Evolutionary conservation across 2,113 vertebrate species (phyloP).

Genomic region (Barbus barbus): DNA sequence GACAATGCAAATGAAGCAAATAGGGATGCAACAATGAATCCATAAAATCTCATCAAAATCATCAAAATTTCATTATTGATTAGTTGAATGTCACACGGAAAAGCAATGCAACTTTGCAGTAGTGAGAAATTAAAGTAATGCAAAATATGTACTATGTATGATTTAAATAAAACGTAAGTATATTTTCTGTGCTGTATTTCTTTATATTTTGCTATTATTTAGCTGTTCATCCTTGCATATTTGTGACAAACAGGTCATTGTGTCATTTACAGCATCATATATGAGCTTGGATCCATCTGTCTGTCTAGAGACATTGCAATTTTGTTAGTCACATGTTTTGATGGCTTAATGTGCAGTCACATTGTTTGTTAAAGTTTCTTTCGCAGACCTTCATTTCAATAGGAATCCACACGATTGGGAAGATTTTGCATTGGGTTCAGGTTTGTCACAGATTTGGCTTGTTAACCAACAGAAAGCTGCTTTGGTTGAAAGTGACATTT

Average conservation of each 20-base stretch:
- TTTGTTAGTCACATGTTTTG: too few species aligned
- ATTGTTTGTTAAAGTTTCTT: too few species aligned
- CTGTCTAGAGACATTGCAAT: neutral
- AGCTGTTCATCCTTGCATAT: too few species aligned
- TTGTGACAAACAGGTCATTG: neutral
- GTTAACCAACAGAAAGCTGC: neutral
- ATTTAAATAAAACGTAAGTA: too few species aligned
- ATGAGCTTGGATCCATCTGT: neutral
- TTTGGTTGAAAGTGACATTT: neutral
- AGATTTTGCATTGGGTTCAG: too few species aligned
- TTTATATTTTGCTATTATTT: too few species aligned
- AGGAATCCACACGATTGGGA: too few species aligned
- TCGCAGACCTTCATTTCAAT: too few species aligned
- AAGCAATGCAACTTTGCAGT: neutral
- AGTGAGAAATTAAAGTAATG: neutral
- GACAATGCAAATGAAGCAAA: neutral
- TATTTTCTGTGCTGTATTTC: too few species aligned
- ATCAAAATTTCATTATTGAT: conserved; percentile 5
- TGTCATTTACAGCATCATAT: neutral
- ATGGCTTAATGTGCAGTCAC: too few species aligned
- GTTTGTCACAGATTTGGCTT: neutral
- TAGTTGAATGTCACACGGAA: neutral
- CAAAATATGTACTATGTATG: too few species aligned
- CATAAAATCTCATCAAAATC: neutral
- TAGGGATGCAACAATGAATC: neutral